Conservation (phyloP, 1,140 invertebrate genomes). For the Drosophila grimshawi region DNA sequence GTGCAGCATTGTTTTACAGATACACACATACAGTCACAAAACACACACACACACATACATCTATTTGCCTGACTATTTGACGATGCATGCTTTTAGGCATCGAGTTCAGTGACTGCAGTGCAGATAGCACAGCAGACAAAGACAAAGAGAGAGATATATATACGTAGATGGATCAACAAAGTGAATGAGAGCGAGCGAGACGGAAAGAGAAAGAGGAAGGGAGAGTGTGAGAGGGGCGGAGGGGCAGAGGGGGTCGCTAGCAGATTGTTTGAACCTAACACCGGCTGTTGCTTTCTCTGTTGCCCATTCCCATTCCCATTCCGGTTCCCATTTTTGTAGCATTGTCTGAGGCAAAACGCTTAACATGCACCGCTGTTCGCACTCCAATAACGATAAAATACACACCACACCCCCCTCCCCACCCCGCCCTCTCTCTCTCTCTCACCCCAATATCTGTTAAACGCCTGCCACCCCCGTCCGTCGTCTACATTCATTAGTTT, state of each 20-base stretch:
- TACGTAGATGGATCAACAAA: not conserved
- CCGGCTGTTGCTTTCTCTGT: conserved; percentile 61
- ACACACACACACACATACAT: conserved; percentile 10
- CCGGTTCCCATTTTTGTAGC: not conserved
- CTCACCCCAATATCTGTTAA: too few species aligned
- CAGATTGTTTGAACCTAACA: conserved; percentile 15
- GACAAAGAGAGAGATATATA: not conserved
- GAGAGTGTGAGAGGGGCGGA: too few species aligned
- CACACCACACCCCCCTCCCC: not conserved
- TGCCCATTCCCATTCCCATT: conserved; percentile 15
- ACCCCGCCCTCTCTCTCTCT: not conserved
- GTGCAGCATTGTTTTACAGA: conserved; percentile 59
- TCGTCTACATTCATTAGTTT: conserved; percentile 56
- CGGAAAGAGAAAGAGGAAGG: not conserved
- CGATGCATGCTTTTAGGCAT: conserved; percentile 54
- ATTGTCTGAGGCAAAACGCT: conserved; percentile 67
- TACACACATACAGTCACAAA: conserved; percentile 6
- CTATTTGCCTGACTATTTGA: conserved; percentile 28
- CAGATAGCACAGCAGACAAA: conserved; percentile 5
- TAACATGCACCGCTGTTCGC: conserved; percentile 60
- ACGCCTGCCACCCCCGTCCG: not conserved
- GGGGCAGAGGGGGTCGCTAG: not conserved
- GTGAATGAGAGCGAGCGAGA: not conserved
- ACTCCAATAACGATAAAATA: conserved; percentile 2
- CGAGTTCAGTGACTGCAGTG: conserved; percentile 71